phyloP scores from a whole-genome alignment of 2,888 invertebrate species.

The Plagodis dolabraria region DNA sequence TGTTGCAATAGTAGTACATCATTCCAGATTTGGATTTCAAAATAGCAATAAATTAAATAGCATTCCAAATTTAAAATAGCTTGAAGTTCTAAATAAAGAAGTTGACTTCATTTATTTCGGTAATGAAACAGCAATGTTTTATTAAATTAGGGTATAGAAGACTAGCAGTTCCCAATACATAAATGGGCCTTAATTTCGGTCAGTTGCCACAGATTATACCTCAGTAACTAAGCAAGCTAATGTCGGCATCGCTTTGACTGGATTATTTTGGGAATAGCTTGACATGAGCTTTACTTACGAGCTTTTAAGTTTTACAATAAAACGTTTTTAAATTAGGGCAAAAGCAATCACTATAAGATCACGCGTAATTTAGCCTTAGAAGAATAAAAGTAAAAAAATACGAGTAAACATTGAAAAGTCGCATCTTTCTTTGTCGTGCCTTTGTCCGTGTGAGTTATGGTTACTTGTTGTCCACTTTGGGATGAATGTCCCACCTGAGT shows the following conservation, averaged over 20 bases:
- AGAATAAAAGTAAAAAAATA: too few relatives aligned
- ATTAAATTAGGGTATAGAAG: neutral
- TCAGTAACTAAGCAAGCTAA: neutral
- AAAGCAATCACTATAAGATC: too few relatives aligned
- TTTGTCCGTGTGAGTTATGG: too few relatives aligned
- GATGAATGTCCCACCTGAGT: too few relatives aligned
- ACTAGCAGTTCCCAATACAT: constrained; percentile 14
- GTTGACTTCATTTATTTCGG: neutral
- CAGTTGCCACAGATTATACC: neutral
- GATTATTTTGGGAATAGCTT: constrained; percentile 19
- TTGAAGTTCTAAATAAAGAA: neutral
- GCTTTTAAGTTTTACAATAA: neutral
- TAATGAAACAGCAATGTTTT: neutral
- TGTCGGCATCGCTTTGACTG: constrained; percentile 23
- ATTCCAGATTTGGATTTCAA: constrained; percentile 43
- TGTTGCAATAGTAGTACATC: constrained; percentile 61
- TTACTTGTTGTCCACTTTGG: too few relatives aligned
- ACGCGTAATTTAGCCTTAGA: too few relatives aligned
- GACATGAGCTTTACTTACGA: constrained; percentile 2
- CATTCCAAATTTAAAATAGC: constrained; percentile 1
- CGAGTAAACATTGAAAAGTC: too few relatives aligned
- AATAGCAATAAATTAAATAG: constrained; percentile 16
- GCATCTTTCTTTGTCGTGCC: too few relatives aligned
- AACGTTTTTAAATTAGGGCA: too few relatives aligned
- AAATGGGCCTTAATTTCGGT: constrained; percentile 29